Percentiles rank a stretch among this genome's conserved stretches.
These are phyloP conservation scores for Caracal caracal DNA, from an alignment of 2,113 vertebrate genomes.

Conservation along the genomic window DNA sequence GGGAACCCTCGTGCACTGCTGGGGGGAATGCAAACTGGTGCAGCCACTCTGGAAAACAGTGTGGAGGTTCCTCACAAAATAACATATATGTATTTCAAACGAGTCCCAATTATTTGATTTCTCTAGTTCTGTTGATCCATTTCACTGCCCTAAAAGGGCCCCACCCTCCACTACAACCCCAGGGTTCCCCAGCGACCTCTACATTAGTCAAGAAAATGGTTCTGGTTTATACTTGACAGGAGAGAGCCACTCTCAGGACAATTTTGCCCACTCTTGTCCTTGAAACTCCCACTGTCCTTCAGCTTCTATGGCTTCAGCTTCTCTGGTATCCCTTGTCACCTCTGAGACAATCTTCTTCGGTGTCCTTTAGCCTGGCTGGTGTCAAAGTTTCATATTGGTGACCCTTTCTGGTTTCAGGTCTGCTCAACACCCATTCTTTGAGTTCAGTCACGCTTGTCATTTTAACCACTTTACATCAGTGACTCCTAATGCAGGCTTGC, in stretches of 20 bases:
- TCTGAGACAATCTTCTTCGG: neutral
- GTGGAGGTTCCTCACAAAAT: no score
- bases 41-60: no score
- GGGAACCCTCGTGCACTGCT: no score
- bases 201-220: neutral
- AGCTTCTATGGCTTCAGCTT: neutral
- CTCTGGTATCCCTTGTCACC: neutral
- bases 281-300: neutral
- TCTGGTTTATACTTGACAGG: neutral
- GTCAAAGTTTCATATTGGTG: neutral
- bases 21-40: no score
- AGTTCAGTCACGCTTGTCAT: neutral
- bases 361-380: neutral
- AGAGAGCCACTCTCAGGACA: neutral
- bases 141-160: neutral
- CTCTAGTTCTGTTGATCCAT: neutral
- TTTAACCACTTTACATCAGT: neutral
- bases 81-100: neutral
- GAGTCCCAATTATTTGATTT: neutral
- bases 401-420: neutral
- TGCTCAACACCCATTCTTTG: neutral
- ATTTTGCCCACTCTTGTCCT: neutral
- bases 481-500: neutral
- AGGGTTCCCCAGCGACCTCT: neutral
- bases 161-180: rapidly evolving